These are phyloP conservation scores for Caenorhabditis sp. DNA, from an alignment of 2,888 invertebrate species.

Conservation along the genomic window DNA sequence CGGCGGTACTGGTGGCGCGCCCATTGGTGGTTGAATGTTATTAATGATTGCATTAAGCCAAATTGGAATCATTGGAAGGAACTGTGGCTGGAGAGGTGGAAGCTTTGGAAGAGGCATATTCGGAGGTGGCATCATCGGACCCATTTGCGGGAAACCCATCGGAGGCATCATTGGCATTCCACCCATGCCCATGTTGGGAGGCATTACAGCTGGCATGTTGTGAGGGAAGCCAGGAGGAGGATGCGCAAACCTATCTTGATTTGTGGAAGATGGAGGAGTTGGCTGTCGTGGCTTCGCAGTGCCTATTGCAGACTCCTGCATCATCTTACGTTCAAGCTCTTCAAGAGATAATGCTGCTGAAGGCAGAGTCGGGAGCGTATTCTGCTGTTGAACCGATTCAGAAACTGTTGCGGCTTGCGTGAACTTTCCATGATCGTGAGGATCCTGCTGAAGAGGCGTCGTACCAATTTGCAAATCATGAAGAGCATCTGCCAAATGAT, in stretches of 20 bases:
- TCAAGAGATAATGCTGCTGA: constrained; percentile 42
- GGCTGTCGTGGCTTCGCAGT: constrained; percentile 1
- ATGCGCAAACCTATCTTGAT: constrained; percentile 24
- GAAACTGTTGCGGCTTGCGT: not conserved
- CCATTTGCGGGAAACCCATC: constrained; percentile 37
- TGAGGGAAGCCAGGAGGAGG: constrained; percentile 54
- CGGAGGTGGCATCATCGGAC: constrained; percentile 42
- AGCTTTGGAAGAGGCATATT: constrained; percentile 44
- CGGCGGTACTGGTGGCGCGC: constrained; percentile 69
- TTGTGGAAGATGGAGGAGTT: not conserved
- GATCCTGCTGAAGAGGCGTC: not conserved
- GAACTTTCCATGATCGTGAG: not conserved
- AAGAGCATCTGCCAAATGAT: not conserved
- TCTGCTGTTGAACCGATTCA: not conserved
- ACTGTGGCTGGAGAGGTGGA: constrained; percentile 67
- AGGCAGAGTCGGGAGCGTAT: constrained; percentile 28
- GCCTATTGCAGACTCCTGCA: constrained; percentile 18
- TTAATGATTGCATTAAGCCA: constrained; percentile 66
- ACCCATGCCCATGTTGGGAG: constrained; percentile 13
- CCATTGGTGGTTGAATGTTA: constrained; percentile 61
- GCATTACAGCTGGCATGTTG: constrained; percentile 26
- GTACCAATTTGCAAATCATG: constrained; percentile 10
- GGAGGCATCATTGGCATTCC: constrained; percentile 35
- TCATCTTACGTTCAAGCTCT: constrained; percentile 55
- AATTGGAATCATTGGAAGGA: constrained; percentile 64